Evolutionary conservation across 1,140 invertebrate genomes (phyloP).

Genomic region (Armadillidium nasatum): DNA sequence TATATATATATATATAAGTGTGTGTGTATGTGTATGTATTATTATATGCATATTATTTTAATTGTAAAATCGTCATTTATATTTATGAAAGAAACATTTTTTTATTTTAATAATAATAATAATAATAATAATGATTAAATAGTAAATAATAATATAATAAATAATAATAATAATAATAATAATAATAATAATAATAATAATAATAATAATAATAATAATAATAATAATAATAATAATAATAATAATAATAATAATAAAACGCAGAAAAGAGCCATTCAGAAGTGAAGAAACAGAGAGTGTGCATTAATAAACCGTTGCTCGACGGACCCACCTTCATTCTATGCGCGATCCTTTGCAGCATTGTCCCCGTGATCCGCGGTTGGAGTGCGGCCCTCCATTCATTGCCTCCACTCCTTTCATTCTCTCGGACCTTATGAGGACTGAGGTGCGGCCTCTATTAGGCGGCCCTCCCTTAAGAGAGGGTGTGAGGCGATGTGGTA

Average conservation of each 20-base stretch:
- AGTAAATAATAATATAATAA: background rate
- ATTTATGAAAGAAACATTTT: too few species aligned
- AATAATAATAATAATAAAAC: background rate
- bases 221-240: constrained; percentile 1
- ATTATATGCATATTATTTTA: background rate
- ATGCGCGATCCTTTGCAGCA: background rate
- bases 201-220: background rate
- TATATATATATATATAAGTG: constrained; percentile 3
- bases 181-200: background rate
- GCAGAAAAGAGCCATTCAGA: too few species aligned
- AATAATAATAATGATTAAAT: background rate
- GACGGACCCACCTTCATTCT: background rate
- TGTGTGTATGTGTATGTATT: too few species aligned
- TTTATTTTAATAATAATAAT: background rate
- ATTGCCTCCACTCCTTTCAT: background rate
- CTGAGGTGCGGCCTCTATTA: background rate
- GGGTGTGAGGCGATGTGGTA: background rate
- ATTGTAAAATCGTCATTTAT: too few species aligned
- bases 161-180: background rate
- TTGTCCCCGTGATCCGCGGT: background rate
- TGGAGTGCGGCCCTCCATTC: background rate
- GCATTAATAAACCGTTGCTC: constrained; percentile 5
- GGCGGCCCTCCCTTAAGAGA: background rate
- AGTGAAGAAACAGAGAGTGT: background rate
- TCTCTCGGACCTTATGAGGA: background rate